Evolutionary conservation across 2,797 vertebrate genomes (phyloP), one percentile per base, ranked within the genome.

Genomic region (Sebastes hubbsi): DNA sequence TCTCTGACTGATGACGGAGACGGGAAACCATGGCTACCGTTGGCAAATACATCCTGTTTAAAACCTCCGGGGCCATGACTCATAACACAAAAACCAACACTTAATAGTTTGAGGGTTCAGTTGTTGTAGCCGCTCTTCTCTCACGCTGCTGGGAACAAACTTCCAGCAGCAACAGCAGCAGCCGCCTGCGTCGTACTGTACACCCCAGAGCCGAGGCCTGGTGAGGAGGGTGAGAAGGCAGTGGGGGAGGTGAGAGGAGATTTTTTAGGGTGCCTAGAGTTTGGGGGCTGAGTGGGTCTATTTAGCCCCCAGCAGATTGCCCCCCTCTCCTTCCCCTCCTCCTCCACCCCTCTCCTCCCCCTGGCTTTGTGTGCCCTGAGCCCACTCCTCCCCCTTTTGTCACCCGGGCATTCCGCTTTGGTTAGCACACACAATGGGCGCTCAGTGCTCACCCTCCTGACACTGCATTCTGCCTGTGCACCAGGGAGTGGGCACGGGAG

Each of bases 321-420:
- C 80, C 73, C 87, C 92, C 82, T 91, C 94, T 96, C 84, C 83
- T 18, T 52, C 75, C 25, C 72, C 76, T 63, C 76, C 67, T 71
- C 77, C 87, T 81, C 81, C 87, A 85, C 74, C 87, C 92, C 84
- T 92, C 94, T 96, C 97, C 96, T 96, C 96, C 97, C 96, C 94
- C 89, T 36, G 95, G 93, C 96, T 98, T 98, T 98, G 97, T 98
- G 96, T 86, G 32, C 86, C 91, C 94, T 94, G 94, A 95, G 95
- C 95, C 96, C 85, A 94, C 95, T 95, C 97, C 97, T 96, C 97
- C 97, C 96, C 96, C 96, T 98, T 97, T 97, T 98, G 97, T 97
- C 97, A 97, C 97, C 96, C 96, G 96, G 95, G 96, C 97, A 98
- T 98, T 98, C 97, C 97, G 97, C 98, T 98, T 99, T 98, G 97